Evolutionary conservation across 2,113 vertebrate species (phyloP).

Genomic region (Eurypyga helias): DNA sequence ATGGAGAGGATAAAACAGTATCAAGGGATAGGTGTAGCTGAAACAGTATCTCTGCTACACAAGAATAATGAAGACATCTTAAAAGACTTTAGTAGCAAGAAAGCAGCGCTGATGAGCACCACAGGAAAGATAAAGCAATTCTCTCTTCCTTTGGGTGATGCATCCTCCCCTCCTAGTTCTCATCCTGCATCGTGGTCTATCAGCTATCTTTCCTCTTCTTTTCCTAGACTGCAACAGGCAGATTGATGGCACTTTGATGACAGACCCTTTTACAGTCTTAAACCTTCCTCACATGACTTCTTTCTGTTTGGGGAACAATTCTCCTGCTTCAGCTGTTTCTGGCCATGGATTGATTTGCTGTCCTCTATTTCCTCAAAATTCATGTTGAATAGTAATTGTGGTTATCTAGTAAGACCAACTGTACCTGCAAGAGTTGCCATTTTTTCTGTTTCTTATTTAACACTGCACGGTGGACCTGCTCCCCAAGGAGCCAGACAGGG

Average conservation of each 20-base stretch:
- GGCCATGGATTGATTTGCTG: background rate
- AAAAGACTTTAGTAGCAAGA: background rate
- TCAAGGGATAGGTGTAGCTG: background rate
- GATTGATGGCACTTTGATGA: background rate
- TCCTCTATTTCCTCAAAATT: background rate
- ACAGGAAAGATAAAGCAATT: background rate
- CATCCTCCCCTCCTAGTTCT: background rate
- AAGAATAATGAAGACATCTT: background rate
- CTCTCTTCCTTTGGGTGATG: background rate
- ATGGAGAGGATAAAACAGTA: background rate
- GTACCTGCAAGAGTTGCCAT: background rate
- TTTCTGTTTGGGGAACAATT: background rate
- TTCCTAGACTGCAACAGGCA: background rate
- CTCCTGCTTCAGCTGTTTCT: background rate
- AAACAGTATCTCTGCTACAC: background rate
- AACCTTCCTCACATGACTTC: background rate
- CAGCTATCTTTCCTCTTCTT: background rate
- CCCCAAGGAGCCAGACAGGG: background rate
- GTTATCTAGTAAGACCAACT: background rate
- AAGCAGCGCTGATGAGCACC: background rate
- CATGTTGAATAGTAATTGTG: background rate
- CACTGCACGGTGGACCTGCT: too few species aligned
- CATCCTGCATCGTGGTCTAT: background rate
- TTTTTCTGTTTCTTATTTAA: background rate
- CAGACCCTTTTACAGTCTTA: background rate